Evolutionary conservation across 2,113 vertebrate species (phyloP).

Genomic region (Peromyscus leucopus): DNA sequence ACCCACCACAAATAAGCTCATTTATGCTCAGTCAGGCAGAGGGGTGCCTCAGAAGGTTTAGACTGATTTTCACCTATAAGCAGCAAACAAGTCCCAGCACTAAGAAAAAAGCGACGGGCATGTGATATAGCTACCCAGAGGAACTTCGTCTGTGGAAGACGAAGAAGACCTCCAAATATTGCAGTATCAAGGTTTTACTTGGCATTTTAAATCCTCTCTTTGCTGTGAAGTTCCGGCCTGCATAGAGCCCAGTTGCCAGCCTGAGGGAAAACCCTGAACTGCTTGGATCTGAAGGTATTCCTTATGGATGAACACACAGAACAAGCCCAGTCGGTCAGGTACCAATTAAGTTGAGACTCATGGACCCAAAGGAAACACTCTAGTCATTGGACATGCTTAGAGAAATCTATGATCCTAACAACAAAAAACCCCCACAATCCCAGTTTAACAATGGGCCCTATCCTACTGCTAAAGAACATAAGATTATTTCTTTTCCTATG

Average conservation of each 20-base stretch:
- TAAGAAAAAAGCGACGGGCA: neutral
- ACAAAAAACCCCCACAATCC: neutral
- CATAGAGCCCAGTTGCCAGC: no score
- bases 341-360: neutral
- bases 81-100: neutral
- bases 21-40: neutral
- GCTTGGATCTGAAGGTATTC: neutral
- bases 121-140: neutral
- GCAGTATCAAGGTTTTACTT: neutral
- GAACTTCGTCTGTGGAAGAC: neutral
- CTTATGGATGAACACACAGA: neutral
- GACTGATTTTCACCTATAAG: neutral
- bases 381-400: neutral
- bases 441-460: neutral
- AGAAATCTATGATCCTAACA: neutral
- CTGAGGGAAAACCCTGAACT: neutral
- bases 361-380: neutral
- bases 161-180: neutral
- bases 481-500: neutral
- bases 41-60: neutral
- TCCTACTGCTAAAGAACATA: neutral
- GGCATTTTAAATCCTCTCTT: neutral
- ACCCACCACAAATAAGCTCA: neutral
- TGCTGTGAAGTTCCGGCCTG: neutral
- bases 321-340: neutral